Conservation (phyloP, 2,888 invertebrate species). For the Archips xylosteana region DNA sequence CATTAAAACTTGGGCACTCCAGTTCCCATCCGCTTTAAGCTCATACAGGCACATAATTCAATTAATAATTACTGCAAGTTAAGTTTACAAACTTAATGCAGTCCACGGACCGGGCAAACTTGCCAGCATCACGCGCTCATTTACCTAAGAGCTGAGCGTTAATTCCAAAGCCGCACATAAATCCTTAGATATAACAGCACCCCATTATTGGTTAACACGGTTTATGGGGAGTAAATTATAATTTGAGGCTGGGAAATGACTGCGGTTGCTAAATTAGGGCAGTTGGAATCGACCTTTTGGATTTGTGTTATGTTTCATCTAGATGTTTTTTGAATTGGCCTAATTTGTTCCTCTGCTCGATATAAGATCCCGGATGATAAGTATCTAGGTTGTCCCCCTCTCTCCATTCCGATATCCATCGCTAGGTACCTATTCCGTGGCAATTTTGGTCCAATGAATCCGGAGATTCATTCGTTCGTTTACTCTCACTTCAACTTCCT, state of each 20-base stretch:
- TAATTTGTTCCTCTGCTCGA: no score
- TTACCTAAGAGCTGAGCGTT: background rate
- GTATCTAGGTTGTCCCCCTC: no score
- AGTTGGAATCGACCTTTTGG: background rate
- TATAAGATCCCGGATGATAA: no score
- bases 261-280: constrained; percentile 17
- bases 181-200: constrained; percentile 19
- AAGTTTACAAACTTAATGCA: background rate
- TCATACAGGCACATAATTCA: background rate
- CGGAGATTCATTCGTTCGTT: no score
- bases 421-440: no score
- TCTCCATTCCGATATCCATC: no score
- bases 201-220: constrained; percentile 37
- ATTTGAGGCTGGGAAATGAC: constrained; percentile 28
- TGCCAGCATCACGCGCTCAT: constrained; percentile 6
- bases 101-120: background rate
- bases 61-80: background rate
- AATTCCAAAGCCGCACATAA: constrained; percentile 32
- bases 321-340: no score
- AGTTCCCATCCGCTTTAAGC: background rate
- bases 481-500: no score
- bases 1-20: no score
- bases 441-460: no score
- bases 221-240: constrained; percentile 40
- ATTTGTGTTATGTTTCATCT: background rate